Conservation (phyloP, 2,797 vertebrate species). For the Psittacula derbiana region DNA sequence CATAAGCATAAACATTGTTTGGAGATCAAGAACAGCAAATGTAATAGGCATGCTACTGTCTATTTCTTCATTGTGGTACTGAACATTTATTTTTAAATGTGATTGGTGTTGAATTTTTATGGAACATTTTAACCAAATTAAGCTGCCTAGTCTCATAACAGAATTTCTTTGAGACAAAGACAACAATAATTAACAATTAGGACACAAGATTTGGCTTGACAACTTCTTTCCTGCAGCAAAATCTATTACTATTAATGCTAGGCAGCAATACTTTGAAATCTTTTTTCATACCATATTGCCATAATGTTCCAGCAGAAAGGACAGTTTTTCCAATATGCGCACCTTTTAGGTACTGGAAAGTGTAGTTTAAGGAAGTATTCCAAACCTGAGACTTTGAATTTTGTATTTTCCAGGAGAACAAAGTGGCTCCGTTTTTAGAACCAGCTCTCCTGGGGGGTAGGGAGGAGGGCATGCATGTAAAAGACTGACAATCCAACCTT, state of each 20-base stretch:
- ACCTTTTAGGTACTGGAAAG: background rate
- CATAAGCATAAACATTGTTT: background rate
- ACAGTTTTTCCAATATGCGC: background rate
- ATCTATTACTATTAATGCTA: slow-evolving; percentile 30
- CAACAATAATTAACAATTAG: slow-evolving; percentile 62
- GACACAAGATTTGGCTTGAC: slow-evolving; percentile 5
- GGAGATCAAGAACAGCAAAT: background rate
- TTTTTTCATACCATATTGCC: background rate
- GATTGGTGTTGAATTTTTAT: background rate
- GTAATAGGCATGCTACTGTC: background rate
- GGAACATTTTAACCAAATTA: slow-evolving; percentile 21
- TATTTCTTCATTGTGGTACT: background rate
- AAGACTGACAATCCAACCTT: background rate
- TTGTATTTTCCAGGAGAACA: background rate
- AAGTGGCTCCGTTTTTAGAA: background rate
- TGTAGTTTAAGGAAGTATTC: background rate
- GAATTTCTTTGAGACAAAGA: slow-evolving; percentile 47
- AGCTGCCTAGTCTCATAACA: slow-evolving; percentile 25
- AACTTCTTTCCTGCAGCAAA: slow-evolving; percentile 36
- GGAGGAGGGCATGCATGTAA: background rate
- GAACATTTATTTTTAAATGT: slow-evolving; percentile 2
- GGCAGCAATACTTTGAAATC: slow-evolving; percentile 37
- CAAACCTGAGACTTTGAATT: background rate
- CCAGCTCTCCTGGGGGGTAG: background rate
- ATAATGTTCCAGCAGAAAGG: background rate